Evolutionary conservation across 2,797 vertebrate species (phyloP), one percentile per base, ranked within the genome.

Genomic region (Otolemur crassicaudatus): DNA sequence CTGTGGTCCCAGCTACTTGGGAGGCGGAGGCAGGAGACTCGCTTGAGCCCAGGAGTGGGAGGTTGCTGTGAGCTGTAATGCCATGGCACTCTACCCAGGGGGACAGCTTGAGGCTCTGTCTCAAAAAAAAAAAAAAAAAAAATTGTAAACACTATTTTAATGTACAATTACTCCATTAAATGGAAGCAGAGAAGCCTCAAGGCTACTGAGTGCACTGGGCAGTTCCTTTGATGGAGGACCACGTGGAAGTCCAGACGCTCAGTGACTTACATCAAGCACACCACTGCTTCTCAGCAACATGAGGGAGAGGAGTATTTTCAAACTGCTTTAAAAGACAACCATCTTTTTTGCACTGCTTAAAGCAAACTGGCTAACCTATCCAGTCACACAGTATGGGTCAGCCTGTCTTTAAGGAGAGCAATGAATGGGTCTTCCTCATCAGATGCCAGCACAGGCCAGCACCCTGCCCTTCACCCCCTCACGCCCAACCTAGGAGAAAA

Each of bases 211-310:
- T 53, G 4, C 14, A 16, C 14, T 7, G 4, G 40, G 20, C 75
- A 69, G 84, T 37, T 91, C 29, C 53, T 95, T 87, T 65, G 58
- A 79, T 73, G 69, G 80, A 65, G 67, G 58, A 94, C 19, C 53
- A 75, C 86, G 81, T 19, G 8, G 2, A 94, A 37, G 49, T 40
- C 34, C 46, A 83, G 58, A 60, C 75, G 84, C 27, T 77, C 92
- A 76, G 53, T 63, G 63, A 40, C 75, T 46, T 34, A 72, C 25
- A 37, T 27, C 25, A 87, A 89, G 53, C 49, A 34, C 79, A 69
- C 20, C 49, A 6, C 49, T 16, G 49, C 4, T 37, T 87, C 46
- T 60, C 91, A 46, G 61, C 85, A 89, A 76, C 3, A 86, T 27
- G 20, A 92, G 58, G 69, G 17, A 34, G 29, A 86, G 23, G 63